Base-by-base conservation (phyloP, 2,797 vertebrate species). In the Chloroceryle amazona region DNA sequence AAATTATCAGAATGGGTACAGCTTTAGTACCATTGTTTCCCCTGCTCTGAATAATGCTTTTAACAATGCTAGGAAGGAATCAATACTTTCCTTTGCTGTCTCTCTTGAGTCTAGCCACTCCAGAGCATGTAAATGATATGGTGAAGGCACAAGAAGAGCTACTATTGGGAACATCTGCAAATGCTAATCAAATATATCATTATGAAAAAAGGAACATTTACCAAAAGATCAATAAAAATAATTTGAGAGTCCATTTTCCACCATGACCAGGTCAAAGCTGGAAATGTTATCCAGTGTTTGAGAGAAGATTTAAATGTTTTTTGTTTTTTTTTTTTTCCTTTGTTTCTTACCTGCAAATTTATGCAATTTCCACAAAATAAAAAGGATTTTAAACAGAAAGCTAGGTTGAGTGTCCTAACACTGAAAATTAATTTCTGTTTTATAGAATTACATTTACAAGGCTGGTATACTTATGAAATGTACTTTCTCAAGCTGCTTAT, bases 401-500 rank as follows among this genome's bases (percentile, higher is more conserved):
- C 26, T 86, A 57, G 28, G 82, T 2, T 19, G 51, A 82, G 37
- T 52, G 35, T 90, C 62, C 37, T 51, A 88, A 67, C 15, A 44
- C 66, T 73, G 67, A 67, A 86, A 81, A 92, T 93, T 33, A 55
- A 79, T 92, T 90, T 91, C 13, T 78, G 15, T 85, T 95, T 89
- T 86, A 71, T 28, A 58, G 79, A 93, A 93, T 76, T 86, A 44
- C 35, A 35, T 86, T 95, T 92, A 74, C 83, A 85, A 91, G 80
- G 75, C 46, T 93, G 58, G 15, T 61, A 41, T 41, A 37, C n/a
- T 41, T 87, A 55, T 81, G 67, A 84, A 88, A 85, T 60, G 39
- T 61, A 79, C 80, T 96, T 94, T 92, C 90, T 90, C 33, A 74
- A 94, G 83, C 33, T 93, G 70, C 70, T 95, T 93, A 86, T 66